Percentiles rank a stretch among this genome's conserved stretches.
Evolutionary conservation across 2,113 vertebrate genomes (phyloP).

Genomic region (Elaphurus davidianus): DNA sequence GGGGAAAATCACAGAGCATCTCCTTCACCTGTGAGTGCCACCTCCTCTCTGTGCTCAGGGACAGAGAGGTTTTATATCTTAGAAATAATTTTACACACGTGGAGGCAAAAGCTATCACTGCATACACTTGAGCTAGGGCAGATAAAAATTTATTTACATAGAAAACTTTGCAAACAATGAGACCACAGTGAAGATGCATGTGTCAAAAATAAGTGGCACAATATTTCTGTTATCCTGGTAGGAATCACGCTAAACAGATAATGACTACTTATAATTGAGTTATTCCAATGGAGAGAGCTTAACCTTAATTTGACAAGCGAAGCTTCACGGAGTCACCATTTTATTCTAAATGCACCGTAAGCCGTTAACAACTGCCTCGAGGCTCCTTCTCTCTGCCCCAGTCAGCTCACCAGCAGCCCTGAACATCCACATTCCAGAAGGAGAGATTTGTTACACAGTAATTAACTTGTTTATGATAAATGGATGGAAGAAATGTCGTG

Average conservation of each 20-base stretch:
- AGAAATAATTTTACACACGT: background rate
- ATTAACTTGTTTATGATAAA: conserved; percentile 88
- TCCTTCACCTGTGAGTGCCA: accelerated
- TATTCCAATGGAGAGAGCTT: conserved; percentile 78
- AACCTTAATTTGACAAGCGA: conserved; percentile 75
- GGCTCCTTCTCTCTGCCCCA: conserved; percentile 74
- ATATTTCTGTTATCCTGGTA: conserved; percentile 49
- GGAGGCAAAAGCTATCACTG: accelerated
- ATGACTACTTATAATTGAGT: conserved; percentile 78
- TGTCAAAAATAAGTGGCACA: background rate
- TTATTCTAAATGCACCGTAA: conserved; percentile 60
- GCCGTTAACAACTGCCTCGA: conserved; percentile 69
- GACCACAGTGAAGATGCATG: background rate
- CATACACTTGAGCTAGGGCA: background rate
- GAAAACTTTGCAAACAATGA: background rate
- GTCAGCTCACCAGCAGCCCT: conserved; percentile 75
- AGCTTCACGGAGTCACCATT: conserved; percentile 71
- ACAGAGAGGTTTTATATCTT: background rate
- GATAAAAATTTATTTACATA: background rate
- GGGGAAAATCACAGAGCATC: conserved; percentile 42
- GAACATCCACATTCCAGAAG: conserved; percentile 73
- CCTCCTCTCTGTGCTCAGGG: background rate
- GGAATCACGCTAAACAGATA: conserved; percentile 75
- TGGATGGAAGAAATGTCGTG: conserved; percentile 82
- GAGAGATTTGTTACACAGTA: conserved; percentile 82